A percentile compares a stretch with the other conserved stretches of the same genome.
Conservation (phyloP, 2,113 vertebrate genomes). For the Paratilapia polleni region DNA sequence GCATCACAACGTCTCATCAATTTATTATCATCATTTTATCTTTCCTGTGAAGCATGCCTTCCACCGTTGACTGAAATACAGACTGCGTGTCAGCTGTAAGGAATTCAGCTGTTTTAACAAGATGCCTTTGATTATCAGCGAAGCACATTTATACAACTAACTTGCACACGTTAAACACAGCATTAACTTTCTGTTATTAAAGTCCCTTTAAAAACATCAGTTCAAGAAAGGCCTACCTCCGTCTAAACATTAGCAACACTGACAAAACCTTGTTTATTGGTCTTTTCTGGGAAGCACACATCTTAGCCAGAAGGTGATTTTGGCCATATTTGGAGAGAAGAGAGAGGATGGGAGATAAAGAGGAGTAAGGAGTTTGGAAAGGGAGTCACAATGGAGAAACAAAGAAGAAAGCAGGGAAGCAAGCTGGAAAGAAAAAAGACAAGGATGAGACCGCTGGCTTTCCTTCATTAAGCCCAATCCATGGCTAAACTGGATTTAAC, state of each 20-base stretch:
- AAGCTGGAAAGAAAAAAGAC: not conserved
- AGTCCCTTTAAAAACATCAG: not conserved
- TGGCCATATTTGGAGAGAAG: constrained; percentile 50
- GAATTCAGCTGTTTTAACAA: constrained; percentile 53
- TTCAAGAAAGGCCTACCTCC: not conserved
- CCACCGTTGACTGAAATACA: constrained; percentile 27
- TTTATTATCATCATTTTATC: constrained; percentile 3
- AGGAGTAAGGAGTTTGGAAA: not conserved
- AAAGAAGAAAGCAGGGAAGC: not conserved
- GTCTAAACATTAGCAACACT: constrained; percentile 1
- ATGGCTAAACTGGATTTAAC: not conserved
- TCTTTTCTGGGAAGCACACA: not conserved
- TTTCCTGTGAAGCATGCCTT: constrained; percentile 18
- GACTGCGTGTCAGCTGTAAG: not conserved
- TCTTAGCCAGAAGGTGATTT: not conserved
- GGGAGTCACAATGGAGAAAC: not conserved
- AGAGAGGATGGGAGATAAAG: not conserved
- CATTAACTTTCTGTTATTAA: not conserved
- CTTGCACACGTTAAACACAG: not conserved
- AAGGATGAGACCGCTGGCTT: not conserved
- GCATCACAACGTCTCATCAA: not conserved
- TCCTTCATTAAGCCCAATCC: not conserved
- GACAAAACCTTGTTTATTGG: constrained; percentile 34
- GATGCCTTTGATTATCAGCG: constrained; percentile 20
- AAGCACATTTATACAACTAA: not conserved